These are phyloP conservation scores for Sminthurinus aureus DNA, from an alignment of 2,888 invertebrate genomes.

Conservation along the genomic window DNA sequence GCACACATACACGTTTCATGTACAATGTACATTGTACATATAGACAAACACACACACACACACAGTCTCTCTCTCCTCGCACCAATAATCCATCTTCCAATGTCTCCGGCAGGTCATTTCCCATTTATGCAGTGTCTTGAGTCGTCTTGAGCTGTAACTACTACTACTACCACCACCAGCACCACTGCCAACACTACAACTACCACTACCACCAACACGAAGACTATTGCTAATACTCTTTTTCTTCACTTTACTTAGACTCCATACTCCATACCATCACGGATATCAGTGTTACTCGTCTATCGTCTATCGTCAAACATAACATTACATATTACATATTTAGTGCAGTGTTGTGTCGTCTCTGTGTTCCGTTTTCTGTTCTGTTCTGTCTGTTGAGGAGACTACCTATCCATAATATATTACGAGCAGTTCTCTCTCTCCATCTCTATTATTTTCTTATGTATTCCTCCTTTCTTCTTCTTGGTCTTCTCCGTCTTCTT, in stretches of 20 bases:
- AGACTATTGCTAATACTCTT: background rate
- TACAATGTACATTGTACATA: background rate
- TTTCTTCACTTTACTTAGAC: background rate
- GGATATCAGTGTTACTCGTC: too few species aligned
- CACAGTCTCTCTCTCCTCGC: conserved; percentile 27
- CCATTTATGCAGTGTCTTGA: background rate
- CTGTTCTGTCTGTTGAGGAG: too few species aligned
- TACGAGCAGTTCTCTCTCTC: background rate
- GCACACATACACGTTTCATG: background rate
- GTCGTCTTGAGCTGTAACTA: too few species aligned
- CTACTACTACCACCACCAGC: background rate
- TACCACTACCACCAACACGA: background rate
- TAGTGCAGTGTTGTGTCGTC: too few species aligned
- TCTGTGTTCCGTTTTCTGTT: too few species aligned
- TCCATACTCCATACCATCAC: too few species aligned
- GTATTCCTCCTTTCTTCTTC: background rate
- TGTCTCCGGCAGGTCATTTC: conserved; percentile 40
- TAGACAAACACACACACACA: background rate
- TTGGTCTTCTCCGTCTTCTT: background rate
- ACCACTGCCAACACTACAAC: background rate
- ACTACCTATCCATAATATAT: too few species aligned
- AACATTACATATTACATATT: too few species aligned
- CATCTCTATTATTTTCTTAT: background rate
- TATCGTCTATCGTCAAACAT: too few species aligned
- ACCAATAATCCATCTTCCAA: conserved; percentile 47